Percentiles rank a stretch among this genome's conserved stretches.
Conservation (phyloP, 2,113 vertebrate genomes). For the Perca fluviatilis region DNA sequence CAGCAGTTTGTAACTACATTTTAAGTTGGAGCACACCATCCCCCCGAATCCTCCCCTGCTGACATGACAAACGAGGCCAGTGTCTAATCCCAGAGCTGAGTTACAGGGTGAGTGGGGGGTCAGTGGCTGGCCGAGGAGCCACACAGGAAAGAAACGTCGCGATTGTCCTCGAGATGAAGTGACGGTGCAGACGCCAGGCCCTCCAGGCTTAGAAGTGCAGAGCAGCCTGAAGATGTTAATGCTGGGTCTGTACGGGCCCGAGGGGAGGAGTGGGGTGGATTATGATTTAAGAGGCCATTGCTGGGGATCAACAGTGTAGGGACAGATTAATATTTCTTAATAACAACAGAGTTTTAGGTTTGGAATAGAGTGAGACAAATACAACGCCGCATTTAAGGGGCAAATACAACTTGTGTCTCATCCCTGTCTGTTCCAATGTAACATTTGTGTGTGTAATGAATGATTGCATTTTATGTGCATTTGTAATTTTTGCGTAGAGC, state of each 20-base stretch:
- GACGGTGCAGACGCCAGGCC: constrained; percentile 58
- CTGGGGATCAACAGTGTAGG: constrained; percentile 11
- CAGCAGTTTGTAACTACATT: constrained; percentile 52
- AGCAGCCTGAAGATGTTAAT: constrained; percentile 64
- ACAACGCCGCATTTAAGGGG: neutral
- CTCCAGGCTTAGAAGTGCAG: constrained; percentile 54
- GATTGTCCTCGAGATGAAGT: constrained; percentile 64
- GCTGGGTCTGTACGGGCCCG: constrained; percentile 23
- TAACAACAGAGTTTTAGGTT: constrained; percentile 11
- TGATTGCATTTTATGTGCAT: neutral
- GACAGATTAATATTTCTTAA: constrained; percentile 49
- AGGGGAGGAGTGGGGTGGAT: constrained; percentile 46
- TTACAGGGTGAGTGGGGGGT: constrained; percentile 67
- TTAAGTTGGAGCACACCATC: constrained; percentile 22
- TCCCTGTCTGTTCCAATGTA: neutral
- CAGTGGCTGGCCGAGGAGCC: constrained; percentile 57
- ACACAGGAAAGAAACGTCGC: constrained; percentile 54
- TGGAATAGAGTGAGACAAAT: neutral
- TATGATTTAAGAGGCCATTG: constrained; percentile 60
- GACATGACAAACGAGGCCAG: constrained; percentile 76
- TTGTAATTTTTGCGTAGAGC: neutral
- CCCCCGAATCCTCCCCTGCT: constrained; percentile 52
- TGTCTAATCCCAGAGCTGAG: constrained; percentile 65
- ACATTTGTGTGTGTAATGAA: neutral
- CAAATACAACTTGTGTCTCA: neutral